Percentiles rank a stretch among this genome's conserved stretches.
phyloP scores from a whole-genome alignment of 2,888 invertebrate genomes.

The Timema cristinae region DNA sequence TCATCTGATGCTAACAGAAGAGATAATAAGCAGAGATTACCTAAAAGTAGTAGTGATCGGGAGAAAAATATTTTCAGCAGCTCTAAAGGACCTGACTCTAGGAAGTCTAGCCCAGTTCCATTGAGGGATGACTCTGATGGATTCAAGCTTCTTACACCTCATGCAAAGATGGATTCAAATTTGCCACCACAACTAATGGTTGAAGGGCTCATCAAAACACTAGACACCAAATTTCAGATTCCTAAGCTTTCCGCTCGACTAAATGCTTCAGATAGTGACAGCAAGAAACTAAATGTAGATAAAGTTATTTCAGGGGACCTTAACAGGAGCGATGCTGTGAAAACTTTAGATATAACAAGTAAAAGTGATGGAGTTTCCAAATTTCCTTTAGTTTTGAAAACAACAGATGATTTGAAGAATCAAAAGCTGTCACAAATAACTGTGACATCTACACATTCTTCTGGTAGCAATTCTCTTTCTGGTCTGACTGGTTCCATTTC shows the following conservation, averaged over 20 bases:
- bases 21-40: conserved; percentile 58
- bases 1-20: conserved; percentile 57
- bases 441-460: conserved; percentile 9
- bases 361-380: conserved; percentile 25
- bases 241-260: conserved; percentile 68
- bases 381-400: conserved; percentile 21
- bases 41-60: conserved; percentile 59
- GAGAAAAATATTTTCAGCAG: conserved; percentile 51
- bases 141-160: conserved; percentile 56
- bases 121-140: conserved; percentile 54
- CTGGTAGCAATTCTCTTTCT: neutral
- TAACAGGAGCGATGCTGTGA: conserved; percentile 18
- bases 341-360: conserved; percentile 22
- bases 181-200: conserved; percentile 59
- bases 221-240: conserved; percentile 82
- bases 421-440: conserved; percentile 9
- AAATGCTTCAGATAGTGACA: conserved; percentile 39
- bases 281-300: conserved; percentile 35
- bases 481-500: neutral
- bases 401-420: conserved; percentile 23
- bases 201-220: conserved; percentile 71
- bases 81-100: conserved; percentile 46
- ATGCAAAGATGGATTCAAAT: conserved; percentile 50
- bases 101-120: conserved; percentile 64
- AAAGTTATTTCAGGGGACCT: conserved; percentile 17